Evolutionary conservation across 2,888 invertebrate genomes (phyloP), one percentile per base, ranked within the genome.

Genomic region (Punctoribates punctum): DNA sequence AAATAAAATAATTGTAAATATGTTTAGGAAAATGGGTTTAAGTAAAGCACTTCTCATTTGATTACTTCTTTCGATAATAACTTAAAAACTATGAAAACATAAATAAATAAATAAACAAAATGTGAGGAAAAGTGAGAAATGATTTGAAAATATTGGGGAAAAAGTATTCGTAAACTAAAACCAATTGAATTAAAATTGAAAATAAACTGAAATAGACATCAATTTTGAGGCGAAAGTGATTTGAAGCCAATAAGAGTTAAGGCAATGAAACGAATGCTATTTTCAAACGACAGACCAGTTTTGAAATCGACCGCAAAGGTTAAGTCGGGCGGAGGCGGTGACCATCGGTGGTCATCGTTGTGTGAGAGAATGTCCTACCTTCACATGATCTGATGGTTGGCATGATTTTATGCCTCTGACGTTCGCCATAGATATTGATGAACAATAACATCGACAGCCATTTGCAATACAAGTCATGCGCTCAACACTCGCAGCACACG

Each of bases 401-500:
- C 62, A 62, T 62, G 62, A 62, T 62, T 62, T 20, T 62, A 62
- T 62, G 62, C 29, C 62, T 29, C n/a, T 62, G 62, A 62, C 62
- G 62, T 62, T 62, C 62, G 62, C 62, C 62, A 62, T 62, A 62
- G 62, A 62, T 54, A n/a, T 48, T 48, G n/a, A 54, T 48, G n/a
- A 54, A 54, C 54, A 54, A 54, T 54, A 54, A 67, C 67, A 67
- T 38, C 38, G 67, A 67, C 67, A 67, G 67, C 67, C 67, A 67
- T 67, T 67, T 67, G 67, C 67, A 54, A 54, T 54, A 20, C 54
- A 20, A 54, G 54, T 54, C 54, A 48, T 54, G 54, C 54, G 54
- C 62, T 62, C 62, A 62, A 11, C 34, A 62, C 29, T 27, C 5
- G 27, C n/a, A 54, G 4, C 5, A 6, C 54, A 54, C n/a, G n/a